Conservation (phyloP, 2,113 vertebrate species). For the Spilogale gracilis region DNA sequence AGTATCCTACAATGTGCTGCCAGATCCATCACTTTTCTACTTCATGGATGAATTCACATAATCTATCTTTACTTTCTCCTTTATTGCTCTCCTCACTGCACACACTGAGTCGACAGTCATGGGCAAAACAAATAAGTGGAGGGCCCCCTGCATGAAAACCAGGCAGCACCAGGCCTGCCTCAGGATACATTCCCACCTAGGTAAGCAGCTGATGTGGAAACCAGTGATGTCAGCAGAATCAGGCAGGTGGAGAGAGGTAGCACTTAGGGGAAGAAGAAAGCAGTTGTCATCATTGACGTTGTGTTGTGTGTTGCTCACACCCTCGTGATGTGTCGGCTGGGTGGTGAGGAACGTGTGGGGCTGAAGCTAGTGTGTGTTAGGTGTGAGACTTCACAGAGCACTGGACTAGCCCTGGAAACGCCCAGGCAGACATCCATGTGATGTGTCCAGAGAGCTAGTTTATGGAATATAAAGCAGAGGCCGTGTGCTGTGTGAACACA, state of each 20-base stretch:
- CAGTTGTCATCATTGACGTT: not conserved
- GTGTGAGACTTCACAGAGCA: not conserved
- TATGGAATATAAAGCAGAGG: not conserved
- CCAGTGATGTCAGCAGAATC: not conserved
- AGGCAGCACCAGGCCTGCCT: too few relatives aligned
- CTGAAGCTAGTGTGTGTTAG: not conserved
- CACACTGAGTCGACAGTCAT: not conserved
- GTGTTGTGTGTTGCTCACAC: not conserved
- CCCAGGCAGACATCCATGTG: too few relatives aligned
- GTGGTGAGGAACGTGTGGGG: not conserved
- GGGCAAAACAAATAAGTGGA: not conserved
- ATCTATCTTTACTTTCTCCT: not conserved
- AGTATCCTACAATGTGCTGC: not conserved
- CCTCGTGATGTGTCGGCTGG: not conserved
- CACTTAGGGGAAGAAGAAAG: not conserved
- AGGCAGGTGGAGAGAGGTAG: not conserved
- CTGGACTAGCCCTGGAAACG: not conserved
- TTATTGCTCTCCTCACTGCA: not conserved
- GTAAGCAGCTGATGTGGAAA: not conserved
- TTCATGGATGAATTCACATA: not conserved
- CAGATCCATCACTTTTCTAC: not conserved
- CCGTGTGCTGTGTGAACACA: not conserved
- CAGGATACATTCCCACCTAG: not conserved
- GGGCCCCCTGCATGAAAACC: not conserved
- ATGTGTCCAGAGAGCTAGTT: not conserved